Evolutionary conservation across 2,797 vertebrate genomes (phyloP), one percentile per base, ranked within the genome.

Genomic region (Peromyscus aztecus): DNA sequence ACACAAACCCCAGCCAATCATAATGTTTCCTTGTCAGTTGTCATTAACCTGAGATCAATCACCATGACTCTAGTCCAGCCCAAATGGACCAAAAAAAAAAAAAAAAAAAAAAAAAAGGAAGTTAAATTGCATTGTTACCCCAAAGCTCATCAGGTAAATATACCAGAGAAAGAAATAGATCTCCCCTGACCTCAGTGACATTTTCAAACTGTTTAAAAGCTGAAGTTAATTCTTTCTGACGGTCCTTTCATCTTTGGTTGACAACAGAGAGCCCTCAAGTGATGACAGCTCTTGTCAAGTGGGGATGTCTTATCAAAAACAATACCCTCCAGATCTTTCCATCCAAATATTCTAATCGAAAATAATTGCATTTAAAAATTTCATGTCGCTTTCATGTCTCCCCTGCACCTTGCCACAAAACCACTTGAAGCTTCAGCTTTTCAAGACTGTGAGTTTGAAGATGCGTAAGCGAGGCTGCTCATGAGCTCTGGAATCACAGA

Each of bases 201-300:
- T 99, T 98, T 98, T 98, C 98, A 97, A 98, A 98, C 98, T 98
- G 98, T 98, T 99, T 98, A 98, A 98, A 98, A 98, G 98, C 98
- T 98, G 98, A 99, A 98, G 98, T 98, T 99, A 98, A 99, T 98
- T 97, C 98, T 97, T 98, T 97, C 95, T 98, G 98, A 98, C 98
- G 98, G 98, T 23, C 98, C 98, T 98, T 99, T 98, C 98, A 98
- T 99, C 98, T 98, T 97, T 89, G 82, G 95, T 98, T 98, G 98
- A 98, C 98, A 98, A 98, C 96, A 90, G 98, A 97, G 96, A 98
- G 97, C 97, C 98, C 97, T 93, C 84, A 97, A 98, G 98, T 98
- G 98, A 98, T 98, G 98, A 98, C 98, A 98, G 98, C 92, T 96
- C 98, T 97, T 98, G 98, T 98, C 98, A 98, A 97, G 97, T 97